Conservation (phyloP, 2,888 invertebrate species). For the Orchesella flavescens region DNA sequence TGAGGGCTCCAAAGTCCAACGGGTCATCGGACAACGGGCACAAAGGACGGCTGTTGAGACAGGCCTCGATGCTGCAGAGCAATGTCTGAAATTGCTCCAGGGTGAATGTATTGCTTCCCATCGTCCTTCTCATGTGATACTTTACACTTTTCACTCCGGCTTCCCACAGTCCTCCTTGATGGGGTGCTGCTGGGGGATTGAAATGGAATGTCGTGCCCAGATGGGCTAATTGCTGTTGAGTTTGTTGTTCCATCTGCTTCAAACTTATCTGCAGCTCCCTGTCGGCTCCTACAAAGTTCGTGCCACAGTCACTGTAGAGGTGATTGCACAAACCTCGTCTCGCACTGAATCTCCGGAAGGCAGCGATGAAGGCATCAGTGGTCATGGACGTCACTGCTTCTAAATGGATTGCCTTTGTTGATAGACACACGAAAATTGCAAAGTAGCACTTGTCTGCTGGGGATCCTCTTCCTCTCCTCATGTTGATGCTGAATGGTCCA, state of each 20-base stretch:
- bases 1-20: too few species aligned
- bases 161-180: constrained; percentile 74
- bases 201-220: constrained; percentile 73
- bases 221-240: constrained; percentile 30
- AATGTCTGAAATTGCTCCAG: constrained; percentile 73
- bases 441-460: not conserved
- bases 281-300: constrained; percentile 29
- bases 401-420: constrained; percentile 26
- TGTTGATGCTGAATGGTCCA: constrained; percentile 31
- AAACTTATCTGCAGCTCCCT: too few species aligned
- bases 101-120: constrained; percentile 67
- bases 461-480: not conserved
- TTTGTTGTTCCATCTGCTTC: too few species aligned
- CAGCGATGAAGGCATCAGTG: constrained; percentile 45
- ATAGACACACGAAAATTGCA: constrained; percentile 21
- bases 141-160: constrained; percentile 73
- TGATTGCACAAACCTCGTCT: not conserved
- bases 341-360: not conserved
- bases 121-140: constrained; percentile 70
- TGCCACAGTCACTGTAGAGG: constrained; percentile 26
- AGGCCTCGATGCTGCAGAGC: constrained; percentile 72
- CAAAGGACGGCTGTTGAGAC: constrained; percentile 73
- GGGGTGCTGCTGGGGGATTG: constrained; percentile 73
- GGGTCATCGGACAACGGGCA: constrained; percentile 68
- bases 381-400: not conserved